Evolutionary conservation across 2,113 vertebrate genomes (phyloP).

Genomic region (Dicerorhinus sumatrensis): DNA sequence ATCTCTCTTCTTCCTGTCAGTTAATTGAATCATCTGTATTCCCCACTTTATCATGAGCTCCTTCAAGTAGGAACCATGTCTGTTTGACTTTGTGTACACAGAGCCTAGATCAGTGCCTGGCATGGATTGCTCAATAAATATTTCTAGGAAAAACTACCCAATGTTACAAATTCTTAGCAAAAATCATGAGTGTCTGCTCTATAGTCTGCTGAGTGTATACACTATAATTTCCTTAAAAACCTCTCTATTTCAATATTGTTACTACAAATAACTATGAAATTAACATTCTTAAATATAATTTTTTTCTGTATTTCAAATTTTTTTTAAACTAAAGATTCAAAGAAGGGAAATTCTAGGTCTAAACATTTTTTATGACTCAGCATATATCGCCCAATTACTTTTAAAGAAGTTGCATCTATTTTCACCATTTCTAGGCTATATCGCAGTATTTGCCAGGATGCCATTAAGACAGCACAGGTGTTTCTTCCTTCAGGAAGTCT

Average conservation of each 20-base stretch:
- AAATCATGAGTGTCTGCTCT: neutral
- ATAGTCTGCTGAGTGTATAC: neutral
- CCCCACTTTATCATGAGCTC: neutral
- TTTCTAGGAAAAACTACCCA: neutral
- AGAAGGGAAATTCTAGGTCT: neutral
- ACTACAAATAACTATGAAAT: neutral
- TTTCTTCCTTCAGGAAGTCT: neutral
- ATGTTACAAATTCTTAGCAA: neutral
- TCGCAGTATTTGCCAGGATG: neutral
- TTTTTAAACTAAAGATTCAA: slow-evolving; percentile 34
- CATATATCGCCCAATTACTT: neutral
- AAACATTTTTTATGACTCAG: neutral
- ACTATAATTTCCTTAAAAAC: neutral
- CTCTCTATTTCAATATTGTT: neutral
- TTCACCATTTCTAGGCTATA: neutral
- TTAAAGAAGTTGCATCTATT: neutral
- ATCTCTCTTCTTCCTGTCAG: neutral
- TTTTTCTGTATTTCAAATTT: neutral
- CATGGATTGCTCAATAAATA: neutral
- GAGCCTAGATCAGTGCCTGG: neutral
- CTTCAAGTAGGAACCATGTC: neutral
- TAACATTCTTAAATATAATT: neutral
- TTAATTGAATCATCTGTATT: neutral
- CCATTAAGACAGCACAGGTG: neutral
- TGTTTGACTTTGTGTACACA: neutral